Evolutionary conservation across 2,888 invertebrate species (phyloP).

Genomic region (Lasioglossum villosulum): DNA sequence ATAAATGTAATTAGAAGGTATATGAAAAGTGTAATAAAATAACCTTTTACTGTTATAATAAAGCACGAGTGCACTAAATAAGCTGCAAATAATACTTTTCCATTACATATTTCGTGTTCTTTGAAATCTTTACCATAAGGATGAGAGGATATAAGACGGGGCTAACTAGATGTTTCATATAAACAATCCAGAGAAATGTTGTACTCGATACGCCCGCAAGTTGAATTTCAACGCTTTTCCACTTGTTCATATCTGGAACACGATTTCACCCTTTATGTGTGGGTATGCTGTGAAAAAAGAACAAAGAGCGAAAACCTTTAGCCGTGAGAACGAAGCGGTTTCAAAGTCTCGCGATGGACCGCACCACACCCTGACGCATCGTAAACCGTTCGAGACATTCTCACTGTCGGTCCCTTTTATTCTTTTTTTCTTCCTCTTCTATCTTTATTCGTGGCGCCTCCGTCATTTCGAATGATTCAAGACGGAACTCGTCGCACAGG

Average conservation of each 20-base stretch:
- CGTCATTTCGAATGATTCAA: constrained; percentile 53
- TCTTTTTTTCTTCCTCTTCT: constrained; percentile 37
- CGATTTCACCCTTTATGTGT: constrained; percentile 10
- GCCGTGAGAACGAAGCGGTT: constrained; percentile 73
- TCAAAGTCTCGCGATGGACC: constrained; percentile 44
- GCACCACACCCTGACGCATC: constrained; percentile 64
- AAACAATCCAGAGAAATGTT: not conserved
- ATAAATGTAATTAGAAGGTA: too few relatives aligned
- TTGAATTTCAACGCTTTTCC: not conserved
- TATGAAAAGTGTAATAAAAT: too few relatives aligned
- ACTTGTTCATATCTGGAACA: not conserved
- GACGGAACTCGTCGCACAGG: constrained; percentile 54
- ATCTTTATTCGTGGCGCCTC: constrained; percentile 56
- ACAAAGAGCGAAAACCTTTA: constrained; percentile 16
- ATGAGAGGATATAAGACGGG: too few relatives aligned
- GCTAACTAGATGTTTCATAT: not conserved
- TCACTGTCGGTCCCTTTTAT: constrained; percentile 56
- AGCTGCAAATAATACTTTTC: too few relatives aligned
- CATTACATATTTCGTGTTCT: not conserved
- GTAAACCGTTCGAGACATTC: constrained; percentile 60
- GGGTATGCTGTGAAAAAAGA: constrained; percentile 31
- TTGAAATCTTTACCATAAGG: too few relatives aligned
- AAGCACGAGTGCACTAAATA: too few relatives aligned
- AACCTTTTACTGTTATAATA: too few relatives aligned
- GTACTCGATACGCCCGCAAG: not conserved